Evolutionary conservation across 2,888 invertebrate species (phyloP), one percentile per base, ranked within the genome.

Genomic region (Morinoia aosen): DNA sequence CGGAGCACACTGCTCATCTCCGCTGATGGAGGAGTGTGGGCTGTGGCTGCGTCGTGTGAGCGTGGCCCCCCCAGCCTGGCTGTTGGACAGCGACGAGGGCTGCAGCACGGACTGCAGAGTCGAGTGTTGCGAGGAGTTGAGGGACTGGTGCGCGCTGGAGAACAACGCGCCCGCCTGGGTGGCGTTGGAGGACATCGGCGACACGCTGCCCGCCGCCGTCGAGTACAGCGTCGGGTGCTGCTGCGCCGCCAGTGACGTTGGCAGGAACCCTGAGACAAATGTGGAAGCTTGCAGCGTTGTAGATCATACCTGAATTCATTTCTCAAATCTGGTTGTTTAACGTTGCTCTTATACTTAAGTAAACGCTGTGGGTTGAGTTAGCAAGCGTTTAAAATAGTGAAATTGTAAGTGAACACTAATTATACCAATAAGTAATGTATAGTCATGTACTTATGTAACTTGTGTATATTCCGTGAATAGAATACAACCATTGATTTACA

Each of bases 151-250:
- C 14, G 95, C 40, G n/a, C 58, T 58, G 16, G 95, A 95, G 64
- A 48, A 95, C 58, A 95, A 64, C 0, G 61, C 95, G 11, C 33
- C 61, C 11, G 58, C n/a, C 61, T 61, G 64, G 16, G 57, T 56
- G 94, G 58, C 58, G 56, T 57, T 58, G 25, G 94, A 94, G 39
- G 95, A 61, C 61, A 48, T 57, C 16, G 94, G 94, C 14, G 95
- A 61, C 61, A 48, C 61, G 64, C 61, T 61, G 64, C 61, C 61
- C 33, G 95, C 95, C 14, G 61, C 64, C 1, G 61, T 95, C 7
- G 58, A 95, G 64, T 95, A 95, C 39, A 95, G 95, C 40, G 95
- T 61, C 40, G 95, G 25, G 95, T 95, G 95, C 64, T 61, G 64
- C 76, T 76, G 76, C 76, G 76, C 76, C 25, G 40, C 19, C 95